phyloP scores from a whole-genome alignment of 2,113 vertebrate genomes.

The Ancistrus triradiatus region DNA sequence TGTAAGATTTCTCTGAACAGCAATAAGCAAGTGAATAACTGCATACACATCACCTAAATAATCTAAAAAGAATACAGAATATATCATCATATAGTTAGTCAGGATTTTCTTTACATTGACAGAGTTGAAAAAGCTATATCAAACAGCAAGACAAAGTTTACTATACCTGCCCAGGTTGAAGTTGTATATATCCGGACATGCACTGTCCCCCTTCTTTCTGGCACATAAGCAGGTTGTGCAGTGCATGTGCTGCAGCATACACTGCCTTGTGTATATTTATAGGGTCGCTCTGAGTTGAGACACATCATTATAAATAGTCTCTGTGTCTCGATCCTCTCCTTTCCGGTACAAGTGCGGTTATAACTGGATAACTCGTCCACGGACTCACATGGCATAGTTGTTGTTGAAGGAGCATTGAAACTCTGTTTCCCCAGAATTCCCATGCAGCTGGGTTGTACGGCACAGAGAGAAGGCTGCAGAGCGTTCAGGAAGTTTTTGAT shows the following conservation, averaged over 20 bases:
- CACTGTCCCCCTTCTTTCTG: conserved; percentile 10
- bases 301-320: conserved; percentile 54
- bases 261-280: conserved; percentile 57
- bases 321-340: conserved; percentile 46
- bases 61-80: too few species aligned
- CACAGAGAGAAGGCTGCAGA: conserved; percentile 32
- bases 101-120: too few species aligned
- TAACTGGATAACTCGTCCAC: conserved; percentile 28
- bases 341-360: conserved; percentile 50
- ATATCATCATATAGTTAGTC: too few species aligned
- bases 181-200: conserved; percentile 46
- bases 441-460: conserved; percentile 46
- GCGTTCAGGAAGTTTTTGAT: conserved; percentile 45
- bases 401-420: conserved; percentile 51
- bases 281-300: conserved; percentile 55
- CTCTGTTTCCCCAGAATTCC: conserved; percentile 53
- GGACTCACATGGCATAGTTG: conserved; percentile 15
- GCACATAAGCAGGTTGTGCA: conserved; percentile 53
- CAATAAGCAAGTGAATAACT: too few species aligned
- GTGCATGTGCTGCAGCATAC: conserved; percentile 56
- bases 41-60: too few species aligned
- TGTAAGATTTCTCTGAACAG: too few species aligned
- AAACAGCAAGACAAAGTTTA: neutral
- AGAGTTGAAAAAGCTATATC: too few species aligned
- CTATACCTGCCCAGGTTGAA: conserved; percentile 57